Evolutionary conservation across 2,113 vertebrate species (phyloP), one percentile per base, ranked within the genome.

Genomic region (Macaca nemestrina): DNA sequence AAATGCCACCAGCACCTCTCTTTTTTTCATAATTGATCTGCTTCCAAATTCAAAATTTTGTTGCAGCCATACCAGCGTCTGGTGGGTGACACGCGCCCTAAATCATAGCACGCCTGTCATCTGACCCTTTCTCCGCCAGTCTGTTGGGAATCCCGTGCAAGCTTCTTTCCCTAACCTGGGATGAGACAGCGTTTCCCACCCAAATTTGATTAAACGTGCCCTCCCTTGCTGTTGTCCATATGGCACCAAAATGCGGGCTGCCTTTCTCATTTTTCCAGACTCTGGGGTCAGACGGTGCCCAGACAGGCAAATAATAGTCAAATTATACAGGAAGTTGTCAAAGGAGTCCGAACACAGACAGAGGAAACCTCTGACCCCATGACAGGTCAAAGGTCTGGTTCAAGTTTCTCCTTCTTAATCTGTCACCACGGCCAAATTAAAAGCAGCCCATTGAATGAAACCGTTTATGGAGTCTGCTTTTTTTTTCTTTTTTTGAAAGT

Each of bases 291-390:
- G 98, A 97, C 97, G 50, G 98, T 98, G 97, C 98, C 98, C 98
- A 98, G 98, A 99, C 99, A 99, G 67, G 97, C 98, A 99, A 99
- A 99, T 99, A 99, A 99, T 98, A 99, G 98, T 98, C 98, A 99
- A 98, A 99, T 99, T 99, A 99, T 98, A 98, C 98, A 99, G 99
- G 99, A 99, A 99, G 99, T 99, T 98, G 98, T 99, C 99, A 99
- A 99, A 99, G 98, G 98, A 97, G 97, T 98, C 98, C 97, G 98
- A 98, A 99, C 98, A 98, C 90, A 98, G 98, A 96, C 98, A 97
- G 97, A 97, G 93, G 98, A 96, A 98, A 99, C 99, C 99, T 98
- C 85, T 99, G 99, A 98, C 99, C 99, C 98, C 96, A 93, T 88
- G 98, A 90, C 95, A 97, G 98, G 98, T 98, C 98, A 99, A 98